Percentiles rank a stretch among this genome's conserved stretches.
Conservation (phyloP, 2,113 vertebrate species). For the Triplophysa rosa region DNA sequence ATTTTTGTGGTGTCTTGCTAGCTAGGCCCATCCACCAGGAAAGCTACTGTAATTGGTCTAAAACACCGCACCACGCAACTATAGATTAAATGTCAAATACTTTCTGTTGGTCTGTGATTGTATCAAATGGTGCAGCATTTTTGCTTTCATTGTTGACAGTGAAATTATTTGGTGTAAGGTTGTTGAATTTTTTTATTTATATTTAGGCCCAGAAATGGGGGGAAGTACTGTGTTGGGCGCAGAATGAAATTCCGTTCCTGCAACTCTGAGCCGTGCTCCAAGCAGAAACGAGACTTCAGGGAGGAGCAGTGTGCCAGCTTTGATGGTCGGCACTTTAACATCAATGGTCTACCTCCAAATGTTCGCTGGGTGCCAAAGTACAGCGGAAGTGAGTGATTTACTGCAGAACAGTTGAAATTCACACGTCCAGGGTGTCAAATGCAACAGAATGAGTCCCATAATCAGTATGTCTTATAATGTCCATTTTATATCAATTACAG, state of each 20-base stretch:
- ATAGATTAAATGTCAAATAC: too few relatives aligned
- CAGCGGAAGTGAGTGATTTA: constrained; percentile 90
- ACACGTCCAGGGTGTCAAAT: neutral
- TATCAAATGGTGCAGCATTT: too few relatives aligned
- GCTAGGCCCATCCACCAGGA: too few relatives aligned
- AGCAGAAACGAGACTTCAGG: constrained; percentile 91
- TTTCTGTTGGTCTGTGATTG: too few relatives aligned
- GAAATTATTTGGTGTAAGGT: neutral
- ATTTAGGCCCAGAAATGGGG: constrained; percentile 88
- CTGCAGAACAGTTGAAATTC: neutral
- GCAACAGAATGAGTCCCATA: neutral
- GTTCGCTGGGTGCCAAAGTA: constrained; percentile 99
- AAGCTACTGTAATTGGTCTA: too few relatives aligned
- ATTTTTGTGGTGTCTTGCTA: too few relatives aligned
- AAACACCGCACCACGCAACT: too few relatives aligned
- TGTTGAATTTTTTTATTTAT: neutral
- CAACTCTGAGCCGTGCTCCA: constrained; percentile 91
- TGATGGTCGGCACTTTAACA: constrained; percentile 96
- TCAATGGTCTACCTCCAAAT: constrained; percentile 91
- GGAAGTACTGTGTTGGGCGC: constrained; percentile 92
- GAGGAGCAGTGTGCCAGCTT: constrained; percentile 93
- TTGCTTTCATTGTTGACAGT: neutral
- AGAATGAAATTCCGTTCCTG: constrained; percentile 98
- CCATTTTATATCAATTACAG: too few relatives aligned
- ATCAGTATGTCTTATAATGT: neutral